Percentiles rank a stretch among this genome's conserved stretches.
Evolutionary conservation across 2,113 vertebrate species (phyloP).

Genomic region (Empidonax traillii): DNA sequence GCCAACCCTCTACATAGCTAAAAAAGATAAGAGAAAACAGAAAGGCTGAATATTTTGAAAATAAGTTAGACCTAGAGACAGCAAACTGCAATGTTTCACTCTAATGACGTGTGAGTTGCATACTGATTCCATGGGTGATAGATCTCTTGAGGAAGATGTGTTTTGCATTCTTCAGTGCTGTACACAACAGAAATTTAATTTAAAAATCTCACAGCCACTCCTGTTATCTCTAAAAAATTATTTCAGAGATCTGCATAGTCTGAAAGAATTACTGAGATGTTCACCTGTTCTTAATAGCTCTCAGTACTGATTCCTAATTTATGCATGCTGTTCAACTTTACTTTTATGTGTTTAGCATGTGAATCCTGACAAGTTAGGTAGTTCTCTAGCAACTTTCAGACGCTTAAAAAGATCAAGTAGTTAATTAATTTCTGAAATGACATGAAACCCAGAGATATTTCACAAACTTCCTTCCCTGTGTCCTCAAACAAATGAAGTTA

Average conservation of each 20-base stretch:
- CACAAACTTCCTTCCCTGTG: not conserved
- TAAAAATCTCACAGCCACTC: not conserved
- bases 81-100: not conserved
- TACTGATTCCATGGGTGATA: not conserved
- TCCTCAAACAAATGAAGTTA: not conserved
- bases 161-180: not conserved
- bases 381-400: not conserved
- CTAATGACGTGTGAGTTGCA: not conserved
- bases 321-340: not conserved
- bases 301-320: not conserved
- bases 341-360: not conserved
- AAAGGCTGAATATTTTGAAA: slow-evolving; percentile 1
- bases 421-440: not conserved
- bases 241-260: not conserved
- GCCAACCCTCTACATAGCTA: not conserved
- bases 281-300: not conserved
- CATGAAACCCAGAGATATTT: not conserved
- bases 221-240: not conserved
- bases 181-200: not conserved
- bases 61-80: not conserved
- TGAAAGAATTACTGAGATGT: not conserved
- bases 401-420: not conserved
- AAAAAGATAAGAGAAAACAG: not conserved
- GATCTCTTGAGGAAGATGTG: not conserved
- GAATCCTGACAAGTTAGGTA: not conserved